A percentile compares a stretch with the other conserved stretches of the same genome.
Evolutionary conservation across 2,113 vertebrate species (phyloP).

Genomic region (Cebidichthys violaceus): DNA sequence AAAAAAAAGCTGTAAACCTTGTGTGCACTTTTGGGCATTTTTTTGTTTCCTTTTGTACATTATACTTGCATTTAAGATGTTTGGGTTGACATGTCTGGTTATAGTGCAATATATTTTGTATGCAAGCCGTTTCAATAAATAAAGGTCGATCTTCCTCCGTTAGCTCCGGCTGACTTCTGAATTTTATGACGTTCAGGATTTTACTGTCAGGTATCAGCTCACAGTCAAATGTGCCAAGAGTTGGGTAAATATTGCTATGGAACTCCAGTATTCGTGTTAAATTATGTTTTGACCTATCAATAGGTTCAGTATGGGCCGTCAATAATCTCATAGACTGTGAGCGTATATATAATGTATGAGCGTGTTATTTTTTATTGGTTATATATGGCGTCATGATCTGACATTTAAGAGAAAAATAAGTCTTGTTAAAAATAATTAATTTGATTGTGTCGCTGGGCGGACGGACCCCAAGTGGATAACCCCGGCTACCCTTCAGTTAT

Average conservation of each 20-base stretch:
- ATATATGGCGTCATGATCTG: no score
- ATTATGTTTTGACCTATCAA: neutral
- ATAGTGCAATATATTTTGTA: conserved; percentile 99
- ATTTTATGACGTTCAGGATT: conserved; percentile 75
- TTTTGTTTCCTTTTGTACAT: conserved; percentile 91
- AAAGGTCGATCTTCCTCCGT: conserved; percentile 98
- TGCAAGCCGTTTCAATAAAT: conserved; percentile 99
- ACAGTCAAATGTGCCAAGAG: neutral
- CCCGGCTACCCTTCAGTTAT: no score
- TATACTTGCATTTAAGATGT: conserved; percentile 92
- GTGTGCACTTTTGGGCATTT: conserved; percentile 95
- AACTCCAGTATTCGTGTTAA: neutral
- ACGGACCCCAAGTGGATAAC: no score
- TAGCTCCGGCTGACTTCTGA: conserved; percentile 60
- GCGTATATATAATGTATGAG: neutral
- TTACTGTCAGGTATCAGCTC: neutral
- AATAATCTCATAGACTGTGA: neutral
- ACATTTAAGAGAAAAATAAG: no score
- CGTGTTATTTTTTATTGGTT: no score
- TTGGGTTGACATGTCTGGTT: conserved; percentile 99
- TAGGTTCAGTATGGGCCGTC: no score
- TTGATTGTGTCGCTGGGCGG: no score
- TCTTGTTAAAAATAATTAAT: no score
- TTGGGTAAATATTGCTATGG: neutral
- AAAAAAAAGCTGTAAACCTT: conserved; percentile 86